These are phyloP conservation scores for Trilocha varians DNA, from an alignment of 2,888 invertebrate species.

Conservation along the genomic window DNA sequence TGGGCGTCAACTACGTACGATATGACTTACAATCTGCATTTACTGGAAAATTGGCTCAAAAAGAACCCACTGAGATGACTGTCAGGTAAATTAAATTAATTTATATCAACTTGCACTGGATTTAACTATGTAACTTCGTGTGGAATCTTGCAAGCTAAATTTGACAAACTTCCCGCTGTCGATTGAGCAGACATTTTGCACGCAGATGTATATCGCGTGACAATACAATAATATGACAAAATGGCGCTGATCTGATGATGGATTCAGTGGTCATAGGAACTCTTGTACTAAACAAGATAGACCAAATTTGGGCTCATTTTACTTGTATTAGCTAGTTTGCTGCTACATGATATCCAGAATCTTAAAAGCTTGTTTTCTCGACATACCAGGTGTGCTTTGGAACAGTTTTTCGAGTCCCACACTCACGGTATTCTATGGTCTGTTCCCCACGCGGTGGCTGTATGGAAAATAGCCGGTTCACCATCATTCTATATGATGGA, in stretches of 20 bases:
- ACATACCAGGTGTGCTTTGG: slow-evolving; percentile 44
- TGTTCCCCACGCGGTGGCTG: slow-evolving; percentile 48
- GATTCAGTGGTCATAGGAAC: too few species aligned
- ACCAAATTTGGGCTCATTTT: too few species aligned
- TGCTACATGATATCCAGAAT: too few species aligned
- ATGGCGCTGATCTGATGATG: too few species aligned
- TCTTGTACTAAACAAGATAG: too few species aligned
- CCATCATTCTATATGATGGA: slow-evolving; percentile 59
- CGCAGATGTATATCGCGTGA: too few species aligned
- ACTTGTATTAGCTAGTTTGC: too few species aligned
- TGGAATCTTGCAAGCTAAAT: too few species aligned
- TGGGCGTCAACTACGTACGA: slow-evolving; percentile 58
- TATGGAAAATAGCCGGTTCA: slow-evolving; percentile 42
- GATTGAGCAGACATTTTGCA: too few species aligned
- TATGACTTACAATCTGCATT: slow-evolving; percentile 57
- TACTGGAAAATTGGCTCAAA: slow-evolving; percentile 63
- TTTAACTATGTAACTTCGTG: too few species aligned
- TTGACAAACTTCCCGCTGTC: too few species aligned
- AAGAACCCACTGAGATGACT: slow-evolving; percentile 43
- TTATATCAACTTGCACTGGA: neutral
- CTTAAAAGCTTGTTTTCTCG: too few species aligned
- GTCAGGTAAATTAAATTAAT: slow-evolving; percentile 39
- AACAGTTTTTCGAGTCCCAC: slow-evolving; percentile 71
- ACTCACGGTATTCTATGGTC: slow-evolving; percentile 71
- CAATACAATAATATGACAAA: neutral